Percentiles rank a stretch among this genome's conserved stretches.
phyloP scores from a whole-genome alignment of 2,888 invertebrate species.

The Agapostemon virescens region DNA sequence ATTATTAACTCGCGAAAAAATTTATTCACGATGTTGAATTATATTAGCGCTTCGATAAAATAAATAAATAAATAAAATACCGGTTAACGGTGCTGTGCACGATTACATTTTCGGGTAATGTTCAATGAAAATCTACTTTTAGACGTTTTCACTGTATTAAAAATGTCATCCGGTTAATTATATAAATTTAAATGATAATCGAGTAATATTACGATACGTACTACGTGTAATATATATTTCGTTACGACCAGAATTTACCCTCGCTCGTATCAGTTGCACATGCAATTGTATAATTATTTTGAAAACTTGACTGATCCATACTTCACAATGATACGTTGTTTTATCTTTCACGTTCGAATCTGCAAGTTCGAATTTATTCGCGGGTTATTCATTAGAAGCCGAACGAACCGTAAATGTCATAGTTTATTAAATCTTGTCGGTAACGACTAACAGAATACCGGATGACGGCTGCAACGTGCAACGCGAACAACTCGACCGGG shows the following conservation, averaged over 20 bases:
- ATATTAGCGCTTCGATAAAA: too few species aligned
- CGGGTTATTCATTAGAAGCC: not conserved
- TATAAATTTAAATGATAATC: not conserved
- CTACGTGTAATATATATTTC: not conserved
- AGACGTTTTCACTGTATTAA: not conserved
- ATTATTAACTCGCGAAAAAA: not conserved
- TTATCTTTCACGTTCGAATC: not conserved
- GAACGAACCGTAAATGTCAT: not conserved
- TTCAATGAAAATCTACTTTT: not conserved
- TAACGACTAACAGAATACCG: conserved; percentile 10
- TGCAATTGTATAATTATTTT: not conserved
- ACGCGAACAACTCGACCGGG: conserved; percentile 1
- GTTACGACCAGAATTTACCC: not conserved
- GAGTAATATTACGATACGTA: not conserved
- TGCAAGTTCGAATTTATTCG: not conserved
- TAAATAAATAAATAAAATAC: too few species aligned
- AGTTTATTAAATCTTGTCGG: not conserved
- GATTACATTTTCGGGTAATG: not conserved
- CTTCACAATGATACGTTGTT: not conserved
- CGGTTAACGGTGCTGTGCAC: not conserved
- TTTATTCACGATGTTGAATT: not conserved
- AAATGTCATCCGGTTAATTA: not conserved
- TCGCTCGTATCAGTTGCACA: not conserved
- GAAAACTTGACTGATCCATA: not conserved
- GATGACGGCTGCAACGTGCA: conserved; percentile 3